Conservation (phyloP, 2,797 vertebrate species). For the Anguilla megastoma region DNA sequence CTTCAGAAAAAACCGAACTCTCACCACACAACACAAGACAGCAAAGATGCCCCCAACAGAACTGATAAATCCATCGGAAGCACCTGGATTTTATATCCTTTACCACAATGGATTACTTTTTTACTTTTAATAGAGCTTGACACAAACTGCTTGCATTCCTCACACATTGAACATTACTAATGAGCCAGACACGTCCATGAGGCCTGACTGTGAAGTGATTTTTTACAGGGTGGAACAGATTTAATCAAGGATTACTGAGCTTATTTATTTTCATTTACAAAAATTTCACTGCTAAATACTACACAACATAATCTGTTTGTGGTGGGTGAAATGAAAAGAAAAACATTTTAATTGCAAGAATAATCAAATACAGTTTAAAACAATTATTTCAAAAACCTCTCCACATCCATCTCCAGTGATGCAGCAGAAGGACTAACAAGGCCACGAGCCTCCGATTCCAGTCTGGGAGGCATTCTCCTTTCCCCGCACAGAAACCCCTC, state of each 20-base stretch:
- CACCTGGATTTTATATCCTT: not conserved
- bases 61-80: not conserved
- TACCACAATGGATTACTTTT: not conserved
- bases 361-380: not conserved
- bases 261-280: not conserved
- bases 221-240: not conserved
- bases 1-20: not conserved
- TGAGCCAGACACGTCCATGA: slow-evolving; percentile 12
- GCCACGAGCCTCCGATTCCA: not conserved
- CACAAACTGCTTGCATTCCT: not conserved
- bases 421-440: not conserved
- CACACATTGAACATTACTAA: slow-evolving; percentile 17
- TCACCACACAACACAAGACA: not conserved
- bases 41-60: not conserved
- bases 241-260: not conserved
- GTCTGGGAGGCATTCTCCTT: not conserved
- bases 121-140: not conserved
- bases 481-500: not conserved
- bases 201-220: not conserved
- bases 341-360: not conserved
- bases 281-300: not conserved
- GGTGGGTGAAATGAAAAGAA: not conserved
- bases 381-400: not conserved
- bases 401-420: not conserved
- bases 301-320: not conserved